phyloP scores from a whole-genome alignment of 2,113 vertebrate species.

The Macrotis lagotis region DNA sequence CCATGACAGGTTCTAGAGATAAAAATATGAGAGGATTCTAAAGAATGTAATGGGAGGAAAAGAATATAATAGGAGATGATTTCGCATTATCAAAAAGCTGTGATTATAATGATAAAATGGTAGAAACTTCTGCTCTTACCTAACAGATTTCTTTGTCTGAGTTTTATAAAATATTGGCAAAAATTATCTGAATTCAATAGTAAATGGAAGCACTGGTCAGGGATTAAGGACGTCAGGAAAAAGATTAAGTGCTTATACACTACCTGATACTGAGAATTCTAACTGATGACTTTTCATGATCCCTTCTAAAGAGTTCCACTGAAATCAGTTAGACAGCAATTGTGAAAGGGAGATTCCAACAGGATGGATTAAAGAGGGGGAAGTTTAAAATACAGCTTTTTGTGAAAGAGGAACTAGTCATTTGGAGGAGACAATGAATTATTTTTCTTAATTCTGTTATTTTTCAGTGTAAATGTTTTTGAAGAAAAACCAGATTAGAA shows the following conservation, averaged over 20 bases:
- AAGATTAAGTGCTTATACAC: background rate
- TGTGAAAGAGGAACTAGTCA: background rate
- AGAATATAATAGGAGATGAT: background rate
- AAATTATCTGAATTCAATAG: background rate
- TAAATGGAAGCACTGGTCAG: background rate
- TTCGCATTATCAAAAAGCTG: background rate
- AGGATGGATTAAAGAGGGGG: background rate
- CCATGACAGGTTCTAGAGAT: background rate
- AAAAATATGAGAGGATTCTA: background rate
- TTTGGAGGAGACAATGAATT: background rate
- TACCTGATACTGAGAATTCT: background rate
- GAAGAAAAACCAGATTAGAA: background rate
- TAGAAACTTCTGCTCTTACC: background rate
- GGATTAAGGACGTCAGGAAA: background rate
- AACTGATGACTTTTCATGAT: background rate
- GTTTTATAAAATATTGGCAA: background rate
- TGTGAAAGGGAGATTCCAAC: background rate
- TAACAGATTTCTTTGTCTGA: background rate
- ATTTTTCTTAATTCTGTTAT: background rate
- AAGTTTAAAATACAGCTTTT: background rate
- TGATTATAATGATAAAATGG: background rate
- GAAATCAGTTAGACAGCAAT: background rate
- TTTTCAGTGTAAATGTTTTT: background rate
- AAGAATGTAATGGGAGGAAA: too few species aligned
- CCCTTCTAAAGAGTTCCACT: background rate